Base-by-base conservation (phyloP, 2,888 invertebrate genomes). In the Lutraria lutraria region DNA sequence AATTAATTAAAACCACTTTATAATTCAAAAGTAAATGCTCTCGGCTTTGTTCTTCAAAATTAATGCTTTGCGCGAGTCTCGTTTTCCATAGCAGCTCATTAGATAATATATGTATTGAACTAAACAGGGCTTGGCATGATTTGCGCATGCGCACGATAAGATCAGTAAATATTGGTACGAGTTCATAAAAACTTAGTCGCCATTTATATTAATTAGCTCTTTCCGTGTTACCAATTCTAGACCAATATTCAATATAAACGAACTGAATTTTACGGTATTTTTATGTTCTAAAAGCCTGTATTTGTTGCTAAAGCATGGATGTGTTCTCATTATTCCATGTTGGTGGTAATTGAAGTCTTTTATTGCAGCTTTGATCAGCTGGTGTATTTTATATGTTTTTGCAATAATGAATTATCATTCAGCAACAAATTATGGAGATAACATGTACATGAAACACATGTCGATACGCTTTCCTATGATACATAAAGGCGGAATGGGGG, bases 261-360 rank as follows among this genome's bases (percentile, higher is more conserved):
- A 13, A 68, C 63, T 12, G 25, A 25, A n/a, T 68, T 63, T 68
- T 68, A 68, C 25, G 6, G 25, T 25, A 68, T 68, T n/a, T 68
- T 10, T n/a, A n/a, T 68, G 63, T 68, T 68, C 63, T 68, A 68
- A 68, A 68, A 68, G 63, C 63, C 25, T 68, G 25, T 43, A 43
- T 43, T 68, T 68, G 63, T 68, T 25, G 63, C 25, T 25, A 68
- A 68, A 25, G 25, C 25, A 68, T 68, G 25, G 25, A 25, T 68
- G 63, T 12, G 8, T 68, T 68, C 25, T 25, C 21, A 21, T 25
- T 68, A 2, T 25, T 68, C n/a, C 63, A 10, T 25, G 25, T 13
- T 10, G 10, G 0, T 25, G 63, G 12, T 25, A 25, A 25, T 25
- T 68, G 25, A 6, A 12, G n/a, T 25, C 0, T 68, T 68, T 68